Percentiles rank a stretch among this genome's conserved stretches.
These are phyloP conservation scores for Lophius americanus DNA, from an alignment of 2,797 vertebrate species.

Conservation along the genomic window DNA sequence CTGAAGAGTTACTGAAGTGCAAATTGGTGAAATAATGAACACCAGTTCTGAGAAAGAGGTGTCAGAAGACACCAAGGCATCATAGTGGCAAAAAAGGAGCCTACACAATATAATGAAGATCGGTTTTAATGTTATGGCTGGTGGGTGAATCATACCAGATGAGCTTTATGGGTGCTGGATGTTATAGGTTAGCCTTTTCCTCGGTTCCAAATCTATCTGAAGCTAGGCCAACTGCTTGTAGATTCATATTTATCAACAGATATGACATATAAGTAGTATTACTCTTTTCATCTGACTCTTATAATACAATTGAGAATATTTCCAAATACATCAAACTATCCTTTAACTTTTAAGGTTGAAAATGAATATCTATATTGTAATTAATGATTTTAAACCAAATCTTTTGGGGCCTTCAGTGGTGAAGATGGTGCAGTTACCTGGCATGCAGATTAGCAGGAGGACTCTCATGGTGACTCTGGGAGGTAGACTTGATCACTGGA, in stretches of 20 bases:
- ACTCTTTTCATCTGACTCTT: not conserved
- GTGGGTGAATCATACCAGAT: not conserved
- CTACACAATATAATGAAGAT: too few relatives aligned
- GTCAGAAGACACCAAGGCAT: too few relatives aligned
- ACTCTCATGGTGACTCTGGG: constrained; percentile 76
- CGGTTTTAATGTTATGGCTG: too few relatives aligned
- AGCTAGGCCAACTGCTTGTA: constrained; percentile 1
- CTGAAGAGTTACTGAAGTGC: too few relatives aligned
- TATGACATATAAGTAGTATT: not conserved
- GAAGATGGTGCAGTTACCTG: constrained; percentile 58
- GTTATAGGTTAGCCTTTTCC: not conserved
- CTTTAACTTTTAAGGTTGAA: not conserved
- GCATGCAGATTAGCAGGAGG: constrained; percentile 68
- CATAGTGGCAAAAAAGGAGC: too few relatives aligned
- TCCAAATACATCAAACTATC: not conserved
- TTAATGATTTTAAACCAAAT: not conserved
- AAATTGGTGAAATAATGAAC: too few relatives aligned
- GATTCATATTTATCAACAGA: not conserved
- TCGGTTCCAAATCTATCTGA: not conserved
- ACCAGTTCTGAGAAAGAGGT: too few relatives aligned
- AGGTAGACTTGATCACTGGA: constrained; percentile 70
- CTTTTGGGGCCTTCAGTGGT: not conserved
- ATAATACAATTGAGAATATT: not conserved
- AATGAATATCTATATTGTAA: not conserved
- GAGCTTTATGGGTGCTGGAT: not conserved